These are phyloP conservation scores for Eciton burchellii DNA, from an alignment of 1,140 invertebrate genomes.

Conservation along the genomic window DNA sequence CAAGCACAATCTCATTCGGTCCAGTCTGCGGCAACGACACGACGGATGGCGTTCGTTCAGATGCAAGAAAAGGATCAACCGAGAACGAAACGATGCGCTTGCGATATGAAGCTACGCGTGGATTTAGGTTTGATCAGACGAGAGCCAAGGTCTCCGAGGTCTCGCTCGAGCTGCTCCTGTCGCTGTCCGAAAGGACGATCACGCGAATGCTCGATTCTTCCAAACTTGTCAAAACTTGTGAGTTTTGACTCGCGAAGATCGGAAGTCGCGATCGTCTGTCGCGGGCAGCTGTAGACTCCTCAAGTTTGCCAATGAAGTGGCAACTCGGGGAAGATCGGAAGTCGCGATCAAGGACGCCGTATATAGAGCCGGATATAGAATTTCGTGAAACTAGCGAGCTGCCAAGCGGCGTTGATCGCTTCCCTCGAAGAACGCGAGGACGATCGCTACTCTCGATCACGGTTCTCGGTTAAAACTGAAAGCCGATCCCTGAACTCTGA, in stretches of 20 bases:
- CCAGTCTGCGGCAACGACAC: slow-evolving; percentile 66
- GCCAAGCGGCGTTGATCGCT: too few species aligned
- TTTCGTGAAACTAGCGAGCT: too few species aligned
- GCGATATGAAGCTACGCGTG: slow-evolving; percentile 42
- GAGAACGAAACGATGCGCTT: slow-evolving; percentile 24
- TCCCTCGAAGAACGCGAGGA: neutral
- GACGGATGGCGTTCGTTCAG: slow-evolving; percentile 46
- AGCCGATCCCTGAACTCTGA: neutral
- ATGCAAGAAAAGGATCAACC: slow-evolving; percentile 21
- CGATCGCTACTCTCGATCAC: neutral
- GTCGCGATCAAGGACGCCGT: too few species aligned
- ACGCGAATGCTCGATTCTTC: slow-evolving; percentile 8
- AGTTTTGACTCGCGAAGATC: neutral
- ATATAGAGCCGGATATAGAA: too few species aligned
- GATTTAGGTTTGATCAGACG: slow-evolving; percentile 38
- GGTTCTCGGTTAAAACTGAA: slow-evolving; percentile 20
- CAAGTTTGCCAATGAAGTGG: too few species aligned
- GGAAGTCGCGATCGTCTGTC: neutral
- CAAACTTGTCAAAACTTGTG: neutral
- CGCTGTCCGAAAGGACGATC: too few species aligned
- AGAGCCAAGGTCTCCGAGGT: slow-evolving; percentile 17
- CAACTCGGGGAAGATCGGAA: too few species aligned
- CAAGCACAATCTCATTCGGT: slow-evolving; percentile 77
- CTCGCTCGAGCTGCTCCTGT: too few species aligned
- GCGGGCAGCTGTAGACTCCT: neutral